A percentile compares a stretch with the other conserved stretches of the same genome.
phyloP scores from a whole-genome alignment of 2,888 invertebrate genomes.

The Cancer borealis region DNA sequence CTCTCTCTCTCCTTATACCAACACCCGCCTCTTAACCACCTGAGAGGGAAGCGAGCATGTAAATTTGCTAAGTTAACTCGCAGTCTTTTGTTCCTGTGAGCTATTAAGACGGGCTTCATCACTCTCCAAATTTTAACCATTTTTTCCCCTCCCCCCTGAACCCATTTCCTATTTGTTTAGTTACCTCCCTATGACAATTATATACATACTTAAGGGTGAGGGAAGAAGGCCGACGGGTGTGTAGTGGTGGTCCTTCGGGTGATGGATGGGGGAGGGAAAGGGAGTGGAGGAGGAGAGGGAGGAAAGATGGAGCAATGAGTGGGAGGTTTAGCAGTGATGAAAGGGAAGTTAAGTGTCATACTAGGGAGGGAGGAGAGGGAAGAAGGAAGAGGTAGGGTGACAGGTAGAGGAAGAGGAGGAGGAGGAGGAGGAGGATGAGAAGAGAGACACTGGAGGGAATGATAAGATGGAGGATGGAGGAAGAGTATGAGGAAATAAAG shows the following conservation, averaged over 20 bases:
- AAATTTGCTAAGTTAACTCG: neutral
- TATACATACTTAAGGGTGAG: neutral
- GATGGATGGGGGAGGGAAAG: neutral
- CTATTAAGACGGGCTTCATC: neutral
- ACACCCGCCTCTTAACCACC: neutral
- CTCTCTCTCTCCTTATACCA: neutral
- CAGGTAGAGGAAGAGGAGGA: neutral
- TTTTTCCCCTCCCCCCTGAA: neutral
- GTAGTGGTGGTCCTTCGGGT: neutral
- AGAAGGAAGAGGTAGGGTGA: neutral
- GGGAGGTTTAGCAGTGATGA: neutral
- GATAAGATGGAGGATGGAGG: neutral
- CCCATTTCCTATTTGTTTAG: neutral
- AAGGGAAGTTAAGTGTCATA: constrained; percentile 3
- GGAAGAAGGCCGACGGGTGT: neutral
- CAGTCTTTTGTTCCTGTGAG: neutral
- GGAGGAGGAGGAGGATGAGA: neutral
- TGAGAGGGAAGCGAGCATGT: constrained; percentile 3
- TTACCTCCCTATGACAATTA: neutral
- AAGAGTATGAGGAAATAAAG: neutral
- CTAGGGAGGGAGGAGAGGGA: neutral
- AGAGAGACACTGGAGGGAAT: neutral
- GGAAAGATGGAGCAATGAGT: neutral
- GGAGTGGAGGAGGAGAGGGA: neutral
- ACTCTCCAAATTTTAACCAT: neutral